Percentiles rank a stretch among this genome's conserved stretches.
These are phyloP conservation scores for Craniophora ligustri DNA, from an alignment of 2,888 invertebrate genomes.

Conservation along the genomic window DNA sequence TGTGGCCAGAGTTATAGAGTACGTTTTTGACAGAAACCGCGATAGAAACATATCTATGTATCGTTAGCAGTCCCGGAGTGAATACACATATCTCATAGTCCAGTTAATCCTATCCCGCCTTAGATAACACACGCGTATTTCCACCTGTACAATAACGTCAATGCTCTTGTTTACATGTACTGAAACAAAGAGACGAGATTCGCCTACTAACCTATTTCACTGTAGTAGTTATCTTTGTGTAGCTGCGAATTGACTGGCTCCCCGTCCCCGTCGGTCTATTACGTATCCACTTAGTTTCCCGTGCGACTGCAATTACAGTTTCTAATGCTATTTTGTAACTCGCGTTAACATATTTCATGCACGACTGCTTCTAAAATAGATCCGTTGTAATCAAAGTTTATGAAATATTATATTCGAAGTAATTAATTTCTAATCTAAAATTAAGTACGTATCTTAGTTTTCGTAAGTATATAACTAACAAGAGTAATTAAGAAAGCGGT, in stretches of 20 bases:
- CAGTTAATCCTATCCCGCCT: slow-evolving; percentile 28
- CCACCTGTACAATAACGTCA: slow-evolving; percentile 56
- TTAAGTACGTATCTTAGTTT: not conserved
- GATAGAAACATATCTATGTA: slow-evolving; percentile 9
- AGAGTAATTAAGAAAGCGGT: not conserved
- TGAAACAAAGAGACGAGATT: slow-evolving; percentile 63
- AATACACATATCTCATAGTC: slow-evolving; percentile 34
- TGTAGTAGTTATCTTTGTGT: slow-evolving; percentile 45
- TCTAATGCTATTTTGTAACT: slow-evolving; percentile 16
- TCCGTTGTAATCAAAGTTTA: not conserved
- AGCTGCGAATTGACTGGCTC: slow-evolving; percentile 59
- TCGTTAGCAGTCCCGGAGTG: slow-evolving; percentile 12
- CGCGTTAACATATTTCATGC: not conserved
- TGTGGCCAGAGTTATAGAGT: too few species aligned
- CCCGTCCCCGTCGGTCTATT: slow-evolving; percentile 31
- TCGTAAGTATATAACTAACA: not conserved
- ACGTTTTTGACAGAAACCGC: too few species aligned
- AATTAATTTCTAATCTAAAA: not conserved
- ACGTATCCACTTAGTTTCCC: slow-evolving; percentile 30
- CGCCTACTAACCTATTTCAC: slow-evolving; percentile 69
- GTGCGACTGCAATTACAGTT: slow-evolving; percentile 22
- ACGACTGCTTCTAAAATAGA: not conserved
- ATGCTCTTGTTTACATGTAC: slow-evolving; percentile 56
- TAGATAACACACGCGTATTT: slow-evolving; percentile 45
- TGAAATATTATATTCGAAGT: not conserved